phyloP scores from a whole-genome alignment of 2,797 vertebrate species.

The Sciaenops ocellatus region DNA sequence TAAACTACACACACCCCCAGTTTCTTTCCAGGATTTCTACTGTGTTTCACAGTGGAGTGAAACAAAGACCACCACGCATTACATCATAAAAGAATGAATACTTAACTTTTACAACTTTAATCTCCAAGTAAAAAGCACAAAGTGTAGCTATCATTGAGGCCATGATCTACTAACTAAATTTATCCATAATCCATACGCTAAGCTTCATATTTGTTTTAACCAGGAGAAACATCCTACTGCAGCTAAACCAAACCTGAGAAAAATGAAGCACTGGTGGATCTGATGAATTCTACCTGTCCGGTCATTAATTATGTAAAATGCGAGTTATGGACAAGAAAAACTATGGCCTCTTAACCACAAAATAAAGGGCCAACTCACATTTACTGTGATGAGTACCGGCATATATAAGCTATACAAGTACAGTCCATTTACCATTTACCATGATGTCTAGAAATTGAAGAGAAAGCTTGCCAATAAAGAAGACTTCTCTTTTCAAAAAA shows the following conservation, averaged over 20 bases:
- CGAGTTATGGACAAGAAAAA: neutral
- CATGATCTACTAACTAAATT: neutral
- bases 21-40: neutral
- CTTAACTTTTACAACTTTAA: neutral
- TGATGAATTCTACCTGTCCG: slow-evolving; percentile 11
- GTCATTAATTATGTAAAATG: slow-evolving; percentile 12
- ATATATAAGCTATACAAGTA: too few relatives aligned
- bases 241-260: slow-evolving; percentile 3
- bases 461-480: neutral
- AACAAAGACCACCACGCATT: neutral
- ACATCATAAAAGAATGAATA: neutral
- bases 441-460: neutral
- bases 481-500: neutral
- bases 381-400: slow-evolving; percentile 5
- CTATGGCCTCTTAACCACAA: neutral
- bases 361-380: neutral
- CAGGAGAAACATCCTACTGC: neutral
- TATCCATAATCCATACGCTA: neutral
- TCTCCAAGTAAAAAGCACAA: neutral
- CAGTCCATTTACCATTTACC: too few relatives aligned
- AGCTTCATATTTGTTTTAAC: neutral
- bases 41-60: neutral
- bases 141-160: neutral
- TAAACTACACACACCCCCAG: neutral
- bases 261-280: neutral